These are phyloP conservation scores for Gastrophryne carolinensis DNA, from an alignment of 2,797 vertebrate species.

Conservation along the genomic window DNA sequence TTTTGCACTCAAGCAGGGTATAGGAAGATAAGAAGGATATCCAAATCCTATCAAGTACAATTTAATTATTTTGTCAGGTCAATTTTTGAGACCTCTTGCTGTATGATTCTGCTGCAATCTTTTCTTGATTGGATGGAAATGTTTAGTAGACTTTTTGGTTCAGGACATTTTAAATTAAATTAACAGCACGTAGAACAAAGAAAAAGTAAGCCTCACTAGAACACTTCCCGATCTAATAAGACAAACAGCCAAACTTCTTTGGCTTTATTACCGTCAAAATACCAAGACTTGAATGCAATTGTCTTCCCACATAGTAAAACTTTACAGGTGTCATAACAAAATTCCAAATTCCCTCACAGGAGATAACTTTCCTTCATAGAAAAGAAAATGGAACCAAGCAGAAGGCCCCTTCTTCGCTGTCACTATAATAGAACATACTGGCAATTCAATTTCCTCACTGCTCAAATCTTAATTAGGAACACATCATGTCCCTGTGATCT, in stretches of 20 bases:
- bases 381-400: conserved; percentile 47
- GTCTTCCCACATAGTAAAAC: conserved; percentile 33
- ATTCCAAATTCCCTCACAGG: conserved; percentile 44
- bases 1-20: too few relatives aligned
- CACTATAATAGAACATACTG: conserved; percentile 50
- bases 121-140: too few relatives aligned
- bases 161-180: not conserved
- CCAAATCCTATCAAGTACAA: too few relatives aligned
- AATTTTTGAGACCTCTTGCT: too few relatives aligned
- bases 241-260: not conserved
- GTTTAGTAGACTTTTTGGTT: too few relatives aligned
- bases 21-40: too few relatives aligned
- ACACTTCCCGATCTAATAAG: not conserved
- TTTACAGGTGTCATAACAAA: conserved; percentile 50
- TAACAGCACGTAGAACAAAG: not conserved
- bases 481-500: conserved; percentile 53
- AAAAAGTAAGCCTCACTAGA: not conserved
- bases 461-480: conserved; percentile 52
- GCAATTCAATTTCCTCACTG: conserved; percentile 53
- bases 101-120: too few relatives aligned
- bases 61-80: too few relatives aligned
- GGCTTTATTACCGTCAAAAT: conserved; percentile 13
- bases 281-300: conserved; percentile 41
- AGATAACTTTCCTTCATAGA: conserved; percentile 37
- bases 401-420: conserved; percentile 47